phyloP scores from a whole-genome alignment of 2,888 invertebrate genomes.

The Eupithecia insigniata region DNA sequence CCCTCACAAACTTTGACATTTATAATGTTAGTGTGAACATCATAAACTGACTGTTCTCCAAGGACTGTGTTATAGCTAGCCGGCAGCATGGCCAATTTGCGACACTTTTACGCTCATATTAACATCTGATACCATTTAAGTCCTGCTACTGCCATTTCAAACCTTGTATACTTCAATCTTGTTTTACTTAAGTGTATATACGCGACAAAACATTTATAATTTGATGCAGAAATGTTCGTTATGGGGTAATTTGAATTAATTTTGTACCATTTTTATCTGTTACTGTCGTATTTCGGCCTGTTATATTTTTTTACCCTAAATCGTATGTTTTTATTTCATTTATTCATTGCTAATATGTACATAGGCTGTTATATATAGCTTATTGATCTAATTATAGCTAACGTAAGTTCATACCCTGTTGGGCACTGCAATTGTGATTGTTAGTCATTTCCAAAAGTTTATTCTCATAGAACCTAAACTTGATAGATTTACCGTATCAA shows the following conservation, averaged over 20 bases:
- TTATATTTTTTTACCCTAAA: background rate
- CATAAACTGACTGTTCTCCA: conserved; percentile 17
- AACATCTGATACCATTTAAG: conserved; percentile 64
- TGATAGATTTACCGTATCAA: background rate
- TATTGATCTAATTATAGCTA: no score
- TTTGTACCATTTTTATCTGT: conserved; percentile 13
- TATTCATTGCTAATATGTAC: no score
- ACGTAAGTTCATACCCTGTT: no score
- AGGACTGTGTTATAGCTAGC: conserved; percentile 64
- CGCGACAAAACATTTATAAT: conserved; percentile 26
- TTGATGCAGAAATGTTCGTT: conserved; percentile 31
- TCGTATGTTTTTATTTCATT: background rate
- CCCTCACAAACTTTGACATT: no score
- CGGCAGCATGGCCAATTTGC: conserved; percentile 68
- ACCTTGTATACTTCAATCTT: conserved; percentile 56
- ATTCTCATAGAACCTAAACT: background rate
- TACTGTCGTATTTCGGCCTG: background rate
- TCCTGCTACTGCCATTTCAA: conserved; percentile 56
- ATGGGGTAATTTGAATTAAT: conserved; percentile 10
- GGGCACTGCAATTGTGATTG: no score
- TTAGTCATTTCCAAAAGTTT: no score
- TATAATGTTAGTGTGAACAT: no score
- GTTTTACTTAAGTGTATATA: conserved; percentile 44
- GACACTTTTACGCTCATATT: conserved; percentile 73
- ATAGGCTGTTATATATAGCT: no score